Conservation (phyloP, 35 echinoderm and acorn worm species). For the Stichopus chloronotus region DNA sequence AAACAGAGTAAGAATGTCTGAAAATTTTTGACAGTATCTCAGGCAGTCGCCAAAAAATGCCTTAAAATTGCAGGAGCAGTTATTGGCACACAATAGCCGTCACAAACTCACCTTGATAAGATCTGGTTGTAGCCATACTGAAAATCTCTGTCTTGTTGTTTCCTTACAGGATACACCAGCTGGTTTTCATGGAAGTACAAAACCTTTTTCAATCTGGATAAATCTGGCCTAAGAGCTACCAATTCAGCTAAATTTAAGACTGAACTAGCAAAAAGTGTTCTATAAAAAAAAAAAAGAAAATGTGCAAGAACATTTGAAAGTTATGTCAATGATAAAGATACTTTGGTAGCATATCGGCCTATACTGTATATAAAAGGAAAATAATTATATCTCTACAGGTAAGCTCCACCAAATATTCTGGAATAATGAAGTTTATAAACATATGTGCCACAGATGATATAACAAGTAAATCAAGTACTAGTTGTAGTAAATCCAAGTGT, state of each 20-base stretch:
- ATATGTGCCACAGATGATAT: too few relatives aligned
- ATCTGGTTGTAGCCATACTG: conserved; percentile 99
- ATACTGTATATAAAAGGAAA: background rate
- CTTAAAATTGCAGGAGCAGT: too few relatives aligned
- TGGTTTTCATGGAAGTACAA: conserved; percentile 99
- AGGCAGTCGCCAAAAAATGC: too few relatives aligned
- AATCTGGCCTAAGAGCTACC: conserved; percentile 81
- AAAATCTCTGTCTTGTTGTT: conserved; percentile 96
- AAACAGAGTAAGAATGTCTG: too few relatives aligned
- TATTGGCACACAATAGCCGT: too few relatives aligned
- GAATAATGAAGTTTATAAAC: too few relatives aligned
- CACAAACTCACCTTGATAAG: conserved; percentile 77
- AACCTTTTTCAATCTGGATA: conserved; percentile 69
- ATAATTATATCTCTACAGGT: too few relatives aligned
- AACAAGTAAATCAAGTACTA: too few relatives aligned
- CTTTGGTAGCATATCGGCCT: background rate
- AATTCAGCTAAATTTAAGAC: conserved; percentile 96
- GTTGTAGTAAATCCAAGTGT: too few relatives aligned
- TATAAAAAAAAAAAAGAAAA: conserved; percentile 38
- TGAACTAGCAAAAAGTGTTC: conserved; percentile 89
- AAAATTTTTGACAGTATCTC: too few relatives aligned
- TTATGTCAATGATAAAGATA: background rate
- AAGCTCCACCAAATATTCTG: too few relatives aligned
- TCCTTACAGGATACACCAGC: conserved; percentile 91
- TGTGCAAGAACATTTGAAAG: background rate